Evolutionary conservation across 2,888 invertebrate species (phyloP).

Genomic region (Nephrotoma flavescens): DNA sequence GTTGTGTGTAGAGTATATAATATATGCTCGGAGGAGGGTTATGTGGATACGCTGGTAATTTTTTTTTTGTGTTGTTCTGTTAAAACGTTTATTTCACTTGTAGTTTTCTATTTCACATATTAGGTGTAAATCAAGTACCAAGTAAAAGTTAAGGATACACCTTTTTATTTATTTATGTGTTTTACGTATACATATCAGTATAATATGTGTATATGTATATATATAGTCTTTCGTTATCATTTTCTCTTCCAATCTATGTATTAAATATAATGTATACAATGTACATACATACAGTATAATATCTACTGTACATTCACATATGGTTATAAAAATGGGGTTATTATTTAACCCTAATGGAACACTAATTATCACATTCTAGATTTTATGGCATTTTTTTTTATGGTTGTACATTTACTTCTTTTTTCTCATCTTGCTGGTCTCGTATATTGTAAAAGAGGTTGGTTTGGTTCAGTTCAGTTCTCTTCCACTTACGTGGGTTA

Average conservation of each 20-base stretch:
- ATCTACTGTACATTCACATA: background rate
- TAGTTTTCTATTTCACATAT: constrained; percentile 8
- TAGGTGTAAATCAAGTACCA: constrained; percentile 12
- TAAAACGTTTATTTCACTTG: constrained; percentile 4
- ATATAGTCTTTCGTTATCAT: background rate
- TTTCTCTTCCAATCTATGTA: background rate
- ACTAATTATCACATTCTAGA: constrained; percentile 14
- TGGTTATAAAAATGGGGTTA: constrained; percentile 5
- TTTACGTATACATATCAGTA: background rate
- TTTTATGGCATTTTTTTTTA: constrained; percentile 10
- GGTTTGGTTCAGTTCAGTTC: background rate
- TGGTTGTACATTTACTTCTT: background rate
- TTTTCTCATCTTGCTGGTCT: background rate
- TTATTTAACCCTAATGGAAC: constrained; percentile 14
- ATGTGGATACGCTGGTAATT: background rate
- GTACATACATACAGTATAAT: background rate
- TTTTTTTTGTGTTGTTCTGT: background rate
- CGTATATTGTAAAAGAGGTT: background rate
- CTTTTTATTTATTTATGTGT: constrained; percentile 1
- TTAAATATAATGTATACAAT: background rate
- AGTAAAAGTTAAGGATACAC: constrained; percentile 1
- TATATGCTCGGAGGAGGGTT: background rate
- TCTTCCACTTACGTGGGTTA: background rate
- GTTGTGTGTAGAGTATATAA: background rate
- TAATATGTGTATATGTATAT: background rate